phyloP scores from a whole-genome alignment of 2,888 invertebrate genomes.

The Yponomeuta evonymella region DNA sequence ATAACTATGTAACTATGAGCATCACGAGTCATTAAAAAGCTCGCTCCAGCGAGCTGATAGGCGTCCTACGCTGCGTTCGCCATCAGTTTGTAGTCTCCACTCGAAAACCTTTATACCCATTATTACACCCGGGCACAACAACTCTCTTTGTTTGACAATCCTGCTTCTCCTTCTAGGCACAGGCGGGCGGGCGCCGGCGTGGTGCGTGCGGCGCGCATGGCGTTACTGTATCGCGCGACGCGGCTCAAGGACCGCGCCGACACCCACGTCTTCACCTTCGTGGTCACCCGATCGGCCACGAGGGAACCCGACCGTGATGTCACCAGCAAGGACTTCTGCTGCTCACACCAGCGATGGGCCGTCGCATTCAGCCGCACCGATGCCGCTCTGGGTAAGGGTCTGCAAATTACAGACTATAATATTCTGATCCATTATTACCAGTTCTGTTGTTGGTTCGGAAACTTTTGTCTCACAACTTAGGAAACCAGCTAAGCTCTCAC shows the following conservation, averaged over 20 bases:
- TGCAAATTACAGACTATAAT: background rate
- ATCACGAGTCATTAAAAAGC: no score
- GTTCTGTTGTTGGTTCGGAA: no score
- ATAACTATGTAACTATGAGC: no score
- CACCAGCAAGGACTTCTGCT: slow-evolving; percentile 87
- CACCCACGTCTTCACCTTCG: slow-evolving; percentile 90
- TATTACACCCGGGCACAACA: background rate
- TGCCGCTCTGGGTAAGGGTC: slow-evolving; percentile 74
- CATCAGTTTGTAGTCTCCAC: no score
- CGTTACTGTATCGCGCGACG: slow-evolving; percentile 87
- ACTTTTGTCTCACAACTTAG: no score
- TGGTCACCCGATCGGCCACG: slow-evolving; percentile 85
- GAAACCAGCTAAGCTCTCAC: no score
- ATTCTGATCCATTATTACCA: background rate
- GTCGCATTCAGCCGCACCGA: slow-evolving; percentile 86
- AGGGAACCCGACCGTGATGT: slow-evolving; percentile 87
- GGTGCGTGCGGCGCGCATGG: slow-evolving; percentile 77
- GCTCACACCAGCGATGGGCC: slow-evolving; percentile 89
- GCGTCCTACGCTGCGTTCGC: no score
- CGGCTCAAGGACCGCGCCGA: slow-evolving; percentile 88
- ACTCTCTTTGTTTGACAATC: background rate
- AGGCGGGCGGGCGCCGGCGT: slow-evolving; percentile 56
- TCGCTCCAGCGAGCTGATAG: no score
- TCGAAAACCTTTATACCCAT: background rate
- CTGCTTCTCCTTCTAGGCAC: slow-evolving; percentile 31